phyloP scores from a whole-genome alignment of 2,888 invertebrate species.

The Conomelus anceps region DNA sequence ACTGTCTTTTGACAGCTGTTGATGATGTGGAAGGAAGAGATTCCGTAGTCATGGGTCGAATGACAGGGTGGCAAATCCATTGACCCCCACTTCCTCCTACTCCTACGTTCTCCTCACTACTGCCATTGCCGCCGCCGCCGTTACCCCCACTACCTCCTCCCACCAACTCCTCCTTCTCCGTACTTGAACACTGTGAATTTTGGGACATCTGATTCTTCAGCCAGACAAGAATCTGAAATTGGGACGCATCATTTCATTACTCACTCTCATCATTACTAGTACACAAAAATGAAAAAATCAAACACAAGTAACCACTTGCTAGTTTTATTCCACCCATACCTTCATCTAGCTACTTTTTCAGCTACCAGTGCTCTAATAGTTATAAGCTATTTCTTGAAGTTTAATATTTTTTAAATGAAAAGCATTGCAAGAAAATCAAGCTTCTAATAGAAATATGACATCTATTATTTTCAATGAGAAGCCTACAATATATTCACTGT shows the following conservation, averaged over 20 bases:
- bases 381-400: too few species aligned
- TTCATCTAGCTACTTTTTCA: too few species aligned
- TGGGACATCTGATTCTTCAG: conserved; percentile 36
- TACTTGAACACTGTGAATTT: conserved; percentile 18
- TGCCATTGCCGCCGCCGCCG: conserved; percentile 23
- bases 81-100: conserved; percentile 27
- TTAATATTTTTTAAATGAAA: too few species aligned
- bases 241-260: background rate
- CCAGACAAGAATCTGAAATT: conserved; percentile 35
- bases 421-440: too few species aligned
- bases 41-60: conserved; percentile 29
- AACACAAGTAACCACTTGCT: too few species aligned
- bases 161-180: conserved; percentile 26
- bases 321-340: too few species aligned
- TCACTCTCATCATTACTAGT: background rate
- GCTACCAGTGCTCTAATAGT: too few species aligned
- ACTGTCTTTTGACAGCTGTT: background rate
- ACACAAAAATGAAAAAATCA: too few species aligned
- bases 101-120: conserved; percentile 2
- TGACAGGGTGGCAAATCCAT: conserved; percentile 36
- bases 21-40: conserved; percentile 17
- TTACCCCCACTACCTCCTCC: conserved; percentile 18
- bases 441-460: too few species aligned
- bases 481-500: too few species aligned
- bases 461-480: too few species aligned